Percentiles rank a stretch among this genome's conserved stretches.
These are phyloP conservation scores for Ciconia stormi DNA, from an alignment of 2,113 vertebrate genomes.

Conservation along the genomic window DNA sequence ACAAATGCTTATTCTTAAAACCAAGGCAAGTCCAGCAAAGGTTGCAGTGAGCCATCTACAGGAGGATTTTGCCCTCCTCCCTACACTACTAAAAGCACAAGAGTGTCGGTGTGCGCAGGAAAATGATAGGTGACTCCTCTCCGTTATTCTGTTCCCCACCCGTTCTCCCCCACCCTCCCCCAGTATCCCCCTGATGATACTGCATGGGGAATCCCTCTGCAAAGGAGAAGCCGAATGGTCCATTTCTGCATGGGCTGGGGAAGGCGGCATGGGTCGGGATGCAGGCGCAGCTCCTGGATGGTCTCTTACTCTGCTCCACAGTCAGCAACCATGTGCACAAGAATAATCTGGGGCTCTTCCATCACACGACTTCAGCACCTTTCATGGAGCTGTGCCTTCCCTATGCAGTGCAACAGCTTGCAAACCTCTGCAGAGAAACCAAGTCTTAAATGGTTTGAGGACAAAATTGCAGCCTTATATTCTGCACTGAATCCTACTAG, in stretches of 20 bases:
- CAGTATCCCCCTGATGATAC: too few relatives aligned
- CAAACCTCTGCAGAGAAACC: not conserved
- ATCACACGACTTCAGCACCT: not conserved
- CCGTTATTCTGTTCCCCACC: not conserved
- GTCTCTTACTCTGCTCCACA: not conserved
- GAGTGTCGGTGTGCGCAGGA: accelerated
- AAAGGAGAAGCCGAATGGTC: not conserved
- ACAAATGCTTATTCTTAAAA: not conserved
- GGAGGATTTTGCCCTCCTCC: not conserved
- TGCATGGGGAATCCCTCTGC: not conserved
- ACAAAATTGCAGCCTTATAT: not conserved
- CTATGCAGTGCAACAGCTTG: not conserved
- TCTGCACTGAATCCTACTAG: not conserved
- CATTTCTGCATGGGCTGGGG: not conserved
- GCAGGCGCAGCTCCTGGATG: accelerated
- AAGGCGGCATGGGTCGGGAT: not conserved
- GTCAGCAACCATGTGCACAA: not conserved
- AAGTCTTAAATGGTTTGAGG: not conserved
- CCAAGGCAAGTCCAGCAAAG: not conserved
- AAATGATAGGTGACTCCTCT: accelerated
- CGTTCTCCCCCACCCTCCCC: not conserved
- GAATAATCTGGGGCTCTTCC: not conserved
- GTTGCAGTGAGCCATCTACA: not conserved
- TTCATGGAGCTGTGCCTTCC: not conserved
- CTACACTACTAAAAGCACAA: not conserved